Percentiles rank a stretch among this genome's conserved stretches.
Evolutionary conservation across 2,797 vertebrate species (phyloP).

Genomic region (Mus minutoides): DNA sequence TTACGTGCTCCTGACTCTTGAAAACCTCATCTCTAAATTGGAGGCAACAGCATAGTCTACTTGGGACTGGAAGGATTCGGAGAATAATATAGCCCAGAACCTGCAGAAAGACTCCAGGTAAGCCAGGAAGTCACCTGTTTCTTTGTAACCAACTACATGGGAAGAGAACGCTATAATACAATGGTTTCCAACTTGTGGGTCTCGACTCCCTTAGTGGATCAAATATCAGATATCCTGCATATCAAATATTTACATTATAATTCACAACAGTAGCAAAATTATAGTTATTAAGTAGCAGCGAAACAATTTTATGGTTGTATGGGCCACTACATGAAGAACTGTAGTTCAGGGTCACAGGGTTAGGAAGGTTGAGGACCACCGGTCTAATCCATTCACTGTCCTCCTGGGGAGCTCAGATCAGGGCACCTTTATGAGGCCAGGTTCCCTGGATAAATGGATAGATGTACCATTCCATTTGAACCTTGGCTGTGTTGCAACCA

Average conservation of each 20-base stretch:
- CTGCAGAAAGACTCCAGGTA: background rate
- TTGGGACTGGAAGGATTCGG: background rate
- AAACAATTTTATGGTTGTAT: background rate
- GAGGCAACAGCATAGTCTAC: background rate
- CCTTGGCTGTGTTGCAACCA: background rate
- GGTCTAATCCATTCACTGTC: fast-evolving
- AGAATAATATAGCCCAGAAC: background rate
- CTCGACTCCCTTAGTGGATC: background rate
- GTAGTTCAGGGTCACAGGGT: background rate
- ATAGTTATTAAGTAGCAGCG: background rate
- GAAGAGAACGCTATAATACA: background rate
- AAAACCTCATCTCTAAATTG: background rate
- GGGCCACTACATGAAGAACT: background rate
- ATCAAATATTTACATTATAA: background rate
- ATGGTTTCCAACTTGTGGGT: background rate
- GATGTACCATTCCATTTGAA: fast-evolving
- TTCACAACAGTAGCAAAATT: background rate
- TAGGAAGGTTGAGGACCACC: background rate
- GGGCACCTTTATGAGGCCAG: fast-evolving
- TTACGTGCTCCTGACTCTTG: fast-evolving
- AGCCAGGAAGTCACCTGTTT: background rate
- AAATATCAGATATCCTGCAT: background rate
- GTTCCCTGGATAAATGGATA: background rate
- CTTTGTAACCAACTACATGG: background rate
- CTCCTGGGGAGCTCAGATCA: background rate